A percentile compares a stretch with the other conserved stretches of the same genome.
Evolutionary conservation across 2,797 vertebrate species (phyloP).

Genomic region (Selene dorsalis): DNA sequence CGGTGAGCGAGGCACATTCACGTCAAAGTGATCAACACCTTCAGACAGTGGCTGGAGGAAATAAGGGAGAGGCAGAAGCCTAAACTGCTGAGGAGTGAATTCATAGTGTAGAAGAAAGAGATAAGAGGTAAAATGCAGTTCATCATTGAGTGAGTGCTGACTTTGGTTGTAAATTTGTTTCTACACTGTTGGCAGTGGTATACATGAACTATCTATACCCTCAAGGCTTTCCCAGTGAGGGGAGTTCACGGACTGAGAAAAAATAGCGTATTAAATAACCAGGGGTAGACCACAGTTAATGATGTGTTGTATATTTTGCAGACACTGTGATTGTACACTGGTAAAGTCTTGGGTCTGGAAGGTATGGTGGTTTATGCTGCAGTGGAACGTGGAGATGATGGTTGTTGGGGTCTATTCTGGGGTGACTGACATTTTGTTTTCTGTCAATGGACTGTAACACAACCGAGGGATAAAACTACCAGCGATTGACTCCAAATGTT

Average conservation of each 20-base stretch:
- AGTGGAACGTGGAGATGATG: slow-evolving; percentile 57
- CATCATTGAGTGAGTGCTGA: slow-evolving; percentile 53
- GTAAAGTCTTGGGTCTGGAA: slow-evolving; percentile 60
- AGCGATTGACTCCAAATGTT: slow-evolving; percentile 51
- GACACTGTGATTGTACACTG: slow-evolving; percentile 68
- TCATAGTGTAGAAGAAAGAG: slow-evolving; percentile 20
- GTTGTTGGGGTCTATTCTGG: slow-evolving; percentile 57
- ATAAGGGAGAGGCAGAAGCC: slow-evolving; percentile 24
- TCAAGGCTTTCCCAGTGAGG: slow-evolving; percentile 55
- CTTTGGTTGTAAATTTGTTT: slow-evolving; percentile 47
- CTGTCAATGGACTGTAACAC: slow-evolving; percentile 66
- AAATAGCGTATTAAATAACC: slow-evolving; percentile 70
- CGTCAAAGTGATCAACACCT: slow-evolving; percentile 61
- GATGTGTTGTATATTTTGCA: slow-evolving; percentile 72
- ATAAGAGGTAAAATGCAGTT: slow-evolving; percentile 69
- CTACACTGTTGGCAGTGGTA: slow-evolving; percentile 48
- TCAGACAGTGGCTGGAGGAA: slow-evolving; percentile 43
- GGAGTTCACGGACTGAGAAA: slow-evolving; percentile 46
- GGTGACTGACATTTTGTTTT: slow-evolving; percentile 68
- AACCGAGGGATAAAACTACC: slow-evolving; percentile 49
- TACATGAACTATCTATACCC: slow-evolving; percentile 56
- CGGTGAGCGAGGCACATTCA: slow-evolving; percentile 32
- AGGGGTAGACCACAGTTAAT: slow-evolving; percentile 72
- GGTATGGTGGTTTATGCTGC: slow-evolving; percentile 63
- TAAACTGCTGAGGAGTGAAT: slow-evolving; percentile 44